Base-by-base conservation (phyloP, 2,113 vertebrate species). In the Chaetops frenatus region DNA sequence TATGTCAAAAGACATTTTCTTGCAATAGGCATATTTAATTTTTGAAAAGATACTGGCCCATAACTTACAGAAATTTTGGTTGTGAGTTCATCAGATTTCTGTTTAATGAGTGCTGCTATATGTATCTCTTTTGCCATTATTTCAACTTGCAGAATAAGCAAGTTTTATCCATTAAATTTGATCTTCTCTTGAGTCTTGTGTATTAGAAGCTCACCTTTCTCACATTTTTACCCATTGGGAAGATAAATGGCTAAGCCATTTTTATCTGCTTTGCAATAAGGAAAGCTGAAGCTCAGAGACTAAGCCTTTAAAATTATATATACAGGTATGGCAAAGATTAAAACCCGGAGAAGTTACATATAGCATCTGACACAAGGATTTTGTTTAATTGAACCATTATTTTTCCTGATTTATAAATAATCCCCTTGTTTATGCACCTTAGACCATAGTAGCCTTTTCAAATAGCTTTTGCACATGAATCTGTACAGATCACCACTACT, bases 301-400 rank as follows among this genome's bases (percentile, higher is more conserved):
- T 65, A 80, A 92, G 54, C 64, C 47, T 87, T 93, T 86, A 82
- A 90, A 93, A 76, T 89, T 28, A 61, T 72, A 38, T 27, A n/a
- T 73, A 53, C 33, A 76, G 36, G n/a, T 94, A 74, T 60, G 90
- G 66, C 47, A 87, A 56, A 87, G 51, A 64, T 64, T 90, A 90
- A 91, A 95, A 77, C 36, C 7, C 1, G 3, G 33, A 57, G 42
- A 80, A 71, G 67, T 87, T 92, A 45, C 27, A 33, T 83, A 42
- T 3, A 81, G 27, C 33, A 27, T 80, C 64, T 70, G 51, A 83
- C 8, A 47, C 0, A 18, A 73, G 38, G 79, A 84, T 93, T 95
- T 93, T 77, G 16, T 66, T 86, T 67, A 92, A 78, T 71, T 42
- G 47, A 88, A 74, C 38, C 42, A 35, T 86, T 86, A 38, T 81